phyloP scores from a whole-genome alignment of 2,888 invertebrate genomes.

The Leucoptera coffeella region DNA sequence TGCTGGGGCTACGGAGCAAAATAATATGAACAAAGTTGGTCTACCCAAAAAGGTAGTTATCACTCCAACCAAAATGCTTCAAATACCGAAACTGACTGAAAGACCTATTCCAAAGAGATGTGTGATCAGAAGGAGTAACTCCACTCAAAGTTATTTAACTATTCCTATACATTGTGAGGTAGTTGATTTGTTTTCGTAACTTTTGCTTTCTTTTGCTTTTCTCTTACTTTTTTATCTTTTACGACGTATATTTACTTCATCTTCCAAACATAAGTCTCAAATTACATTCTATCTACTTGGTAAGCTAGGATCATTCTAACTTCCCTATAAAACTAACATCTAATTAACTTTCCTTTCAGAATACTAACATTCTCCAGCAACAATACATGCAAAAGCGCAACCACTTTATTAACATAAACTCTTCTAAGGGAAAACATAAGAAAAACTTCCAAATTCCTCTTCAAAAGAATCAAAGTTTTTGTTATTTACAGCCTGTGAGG shows the following conservation, averaged over 20 bases:
- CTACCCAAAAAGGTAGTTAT: conserved; percentile 39
- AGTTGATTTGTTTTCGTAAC: conserved; percentile 39
- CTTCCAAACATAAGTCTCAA: no score
- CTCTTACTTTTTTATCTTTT: conserved; percentile 8
- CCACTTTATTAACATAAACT: conserved; percentile 46
- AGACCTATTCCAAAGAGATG: conserved; percentile 44
- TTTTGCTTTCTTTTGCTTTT: conserved; percentile 15
- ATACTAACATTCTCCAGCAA: conserved; percentile 53
- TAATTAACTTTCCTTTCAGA: conserved; percentile 55
- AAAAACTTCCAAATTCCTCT: conserved; percentile 59
- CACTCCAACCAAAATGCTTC: conserved; percentile 36
- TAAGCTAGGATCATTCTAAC: no score
- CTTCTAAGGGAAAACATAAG: conserved; percentile 47
- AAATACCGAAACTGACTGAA: conserved; percentile 44
- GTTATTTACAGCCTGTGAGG: conserved; percentile 60
- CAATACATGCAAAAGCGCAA: conserved; percentile 53
- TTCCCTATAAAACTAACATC: no score
- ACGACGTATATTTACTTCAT: no score
- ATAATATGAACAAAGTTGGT: conserved; percentile 29
- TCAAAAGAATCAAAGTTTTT: conserved; percentile 61
- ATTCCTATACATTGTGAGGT: conserved; percentile 14
- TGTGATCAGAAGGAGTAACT: conserved; percentile 34
- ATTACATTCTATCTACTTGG: no score
- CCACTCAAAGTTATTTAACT: conserved; percentile 30
- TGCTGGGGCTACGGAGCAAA: conserved; percentile 10